These are phyloP conservation scores for Malurus melanocephalus DNA, from an alignment of 2,113 vertebrate species.

Conservation along the genomic window DNA sequence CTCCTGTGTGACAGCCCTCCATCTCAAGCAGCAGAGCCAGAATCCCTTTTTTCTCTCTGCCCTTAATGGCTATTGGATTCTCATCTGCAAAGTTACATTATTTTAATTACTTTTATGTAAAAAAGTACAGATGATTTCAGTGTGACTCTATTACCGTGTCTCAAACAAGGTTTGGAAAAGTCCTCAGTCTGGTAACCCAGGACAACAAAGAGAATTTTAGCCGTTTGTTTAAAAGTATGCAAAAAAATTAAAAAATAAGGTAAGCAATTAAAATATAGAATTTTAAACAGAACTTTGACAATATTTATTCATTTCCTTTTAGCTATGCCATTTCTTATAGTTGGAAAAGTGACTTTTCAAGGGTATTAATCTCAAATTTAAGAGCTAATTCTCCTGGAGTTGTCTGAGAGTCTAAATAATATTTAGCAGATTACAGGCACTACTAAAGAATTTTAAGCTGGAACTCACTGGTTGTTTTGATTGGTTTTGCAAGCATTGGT, in stretches of 20 bases:
- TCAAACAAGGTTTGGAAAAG: neutral
- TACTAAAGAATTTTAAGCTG: neutral
- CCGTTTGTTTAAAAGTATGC: fast-evolving
- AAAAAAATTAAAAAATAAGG: neutral
- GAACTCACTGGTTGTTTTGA: neutral
- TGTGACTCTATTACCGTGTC: neutral
- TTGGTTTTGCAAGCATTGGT: neutral
- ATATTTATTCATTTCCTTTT: neutral
- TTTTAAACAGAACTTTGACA: neutral
- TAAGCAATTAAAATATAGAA: neutral
- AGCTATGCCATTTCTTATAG: neutral
- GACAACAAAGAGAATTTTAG: neutral
- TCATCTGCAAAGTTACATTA: neutral
- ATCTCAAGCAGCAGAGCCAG: neutral
- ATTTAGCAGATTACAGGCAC: neutral
- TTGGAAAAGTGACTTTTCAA: neutral
- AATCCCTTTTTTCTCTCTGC: neutral
- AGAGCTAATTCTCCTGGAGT: neutral
- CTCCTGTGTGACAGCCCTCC: neutral
- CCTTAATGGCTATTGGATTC: neutral
- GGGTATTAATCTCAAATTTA: neutral
- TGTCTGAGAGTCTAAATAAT: neutral
- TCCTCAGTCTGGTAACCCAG: neutral
- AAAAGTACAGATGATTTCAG: neutral
- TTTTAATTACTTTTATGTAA: neutral